phyloP scores from a whole-genome alignment of 23 tunicate species.

The Botrylloides violaceus region DNA sequence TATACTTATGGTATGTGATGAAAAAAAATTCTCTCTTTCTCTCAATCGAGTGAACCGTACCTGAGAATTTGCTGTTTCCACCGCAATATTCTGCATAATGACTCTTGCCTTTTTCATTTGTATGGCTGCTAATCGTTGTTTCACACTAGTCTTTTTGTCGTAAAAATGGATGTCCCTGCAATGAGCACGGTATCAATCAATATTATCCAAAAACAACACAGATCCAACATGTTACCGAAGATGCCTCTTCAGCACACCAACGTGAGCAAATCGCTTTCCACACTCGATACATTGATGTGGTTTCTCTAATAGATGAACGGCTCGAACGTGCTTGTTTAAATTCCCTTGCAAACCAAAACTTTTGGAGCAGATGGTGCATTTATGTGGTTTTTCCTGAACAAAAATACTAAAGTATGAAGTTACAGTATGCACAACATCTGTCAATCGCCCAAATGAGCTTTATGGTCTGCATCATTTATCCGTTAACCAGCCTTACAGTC shows the following conservation, averaged over 20 bases:
- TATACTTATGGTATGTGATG: no score
- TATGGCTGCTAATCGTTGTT: conserved; percentile 9
- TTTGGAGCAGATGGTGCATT: conserved; percentile 62
- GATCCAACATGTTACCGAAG: conserved; percentile 32
- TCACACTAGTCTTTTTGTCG: conserved; percentile 42
- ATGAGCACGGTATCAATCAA: background rate
- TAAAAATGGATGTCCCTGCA: conserved; percentile 89
- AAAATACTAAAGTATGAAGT: no score
- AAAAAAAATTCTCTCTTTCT: no score
- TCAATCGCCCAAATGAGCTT: no score
- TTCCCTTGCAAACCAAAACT: conserved; percentile 77
- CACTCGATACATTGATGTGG: conserved; percentile 96
- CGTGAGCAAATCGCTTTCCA: conserved; percentile 92
- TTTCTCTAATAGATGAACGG: conserved; percentile 86
- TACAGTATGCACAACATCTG: no score
- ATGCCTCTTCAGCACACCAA: conserved; percentile 85
- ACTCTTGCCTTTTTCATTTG: conserved; percentile 4
- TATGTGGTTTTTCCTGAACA: conserved; percentile 88
- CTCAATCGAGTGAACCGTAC: no score
- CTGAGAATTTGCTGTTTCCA: background rate
- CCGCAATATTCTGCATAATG: conserved; percentile 4
- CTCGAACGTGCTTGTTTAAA: conserved; percentile 83
- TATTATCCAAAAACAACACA: no score
- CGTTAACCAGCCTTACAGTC: no score
- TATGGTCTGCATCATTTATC: no score